Percentiles rank a stretch among this genome's conserved stretches.
Evolutionary conservation across 2,888 invertebrate genomes (phyloP).

Genomic region (Trypoxylon attenuatum): DNA sequence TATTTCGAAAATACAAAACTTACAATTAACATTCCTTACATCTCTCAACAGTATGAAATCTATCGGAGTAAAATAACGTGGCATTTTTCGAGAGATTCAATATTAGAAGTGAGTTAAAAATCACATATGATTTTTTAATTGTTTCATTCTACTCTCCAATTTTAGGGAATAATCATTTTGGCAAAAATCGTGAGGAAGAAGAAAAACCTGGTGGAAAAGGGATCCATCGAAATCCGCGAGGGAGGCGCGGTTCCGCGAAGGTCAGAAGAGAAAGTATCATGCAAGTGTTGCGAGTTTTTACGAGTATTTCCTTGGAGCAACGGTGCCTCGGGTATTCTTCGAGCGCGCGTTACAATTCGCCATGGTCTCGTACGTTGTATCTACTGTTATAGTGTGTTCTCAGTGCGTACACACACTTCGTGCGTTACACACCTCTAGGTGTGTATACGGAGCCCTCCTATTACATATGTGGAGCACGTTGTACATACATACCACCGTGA

Average conservation of each 20-base stretch:
- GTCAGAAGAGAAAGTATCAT: slow-evolving; percentile 38
- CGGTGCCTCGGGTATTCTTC: slow-evolving; percentile 21
- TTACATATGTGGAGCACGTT: slow-evolving; percentile 53
- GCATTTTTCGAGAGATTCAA: too few species aligned
- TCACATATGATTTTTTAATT: too few species aligned
- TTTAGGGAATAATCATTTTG: too few species aligned
- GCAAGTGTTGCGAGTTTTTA: slow-evolving; percentile 32
- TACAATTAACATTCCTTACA: too few species aligned
- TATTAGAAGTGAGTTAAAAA: too few species aligned
- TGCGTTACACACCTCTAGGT: too few species aligned
- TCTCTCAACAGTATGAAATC: too few species aligned
- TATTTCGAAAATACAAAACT: slow-evolving; percentile 6
- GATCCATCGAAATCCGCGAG: slow-evolving; percentile 16
- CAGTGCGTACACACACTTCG: neutral
- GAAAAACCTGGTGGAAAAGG: too few species aligned
- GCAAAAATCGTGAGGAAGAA: too few species aligned
- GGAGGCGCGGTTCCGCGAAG: slow-evolving; percentile 14
- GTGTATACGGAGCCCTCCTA: slow-evolving; percentile 10
- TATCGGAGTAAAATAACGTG: too few species aligned
- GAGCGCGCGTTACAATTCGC: slow-evolving; percentile 34
- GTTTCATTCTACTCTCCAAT: too few species aligned
- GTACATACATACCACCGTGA: slow-evolving; percentile 30
- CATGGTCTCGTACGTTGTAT: slow-evolving; percentile 12
- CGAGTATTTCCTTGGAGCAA: slow-evolving; percentile 33
- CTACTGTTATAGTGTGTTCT: slow-evolving; percentile 10